These are phyloP conservation scores for Neodiprion pinetum DNA, from an alignment of 1,140 invertebrate genomes.

Conservation along the genomic window DNA sequence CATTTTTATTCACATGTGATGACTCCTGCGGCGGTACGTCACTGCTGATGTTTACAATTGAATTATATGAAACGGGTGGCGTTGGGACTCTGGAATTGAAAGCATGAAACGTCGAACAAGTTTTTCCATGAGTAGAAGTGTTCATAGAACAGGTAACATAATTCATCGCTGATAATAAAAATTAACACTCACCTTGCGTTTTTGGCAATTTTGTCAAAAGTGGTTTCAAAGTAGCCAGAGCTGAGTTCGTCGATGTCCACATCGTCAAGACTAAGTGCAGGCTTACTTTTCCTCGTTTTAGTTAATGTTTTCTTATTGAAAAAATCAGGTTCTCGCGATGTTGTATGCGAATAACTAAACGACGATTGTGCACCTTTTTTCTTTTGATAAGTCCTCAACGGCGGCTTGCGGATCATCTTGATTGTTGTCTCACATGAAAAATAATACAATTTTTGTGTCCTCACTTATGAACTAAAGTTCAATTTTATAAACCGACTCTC, in stretches of 20 bases:
- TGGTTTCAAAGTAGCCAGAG: conserved; percentile 37
- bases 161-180: conserved; percentile 7
- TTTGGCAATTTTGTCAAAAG: conserved; percentile 42
- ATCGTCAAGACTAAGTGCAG: background rate
- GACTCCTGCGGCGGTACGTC: background rate
- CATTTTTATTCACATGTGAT: background rate
- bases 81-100: conserved; percentile 23
- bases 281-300: background rate
- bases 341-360: background rate
- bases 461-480: too few relatives aligned
- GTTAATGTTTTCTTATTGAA: background rate
- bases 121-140: background rate
- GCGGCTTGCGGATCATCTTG: background rate
- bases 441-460: too few relatives aligned
- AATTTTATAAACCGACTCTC: too few relatives aligned
- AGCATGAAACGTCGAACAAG: conserved; percentile 13
- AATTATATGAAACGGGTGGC: background rate
- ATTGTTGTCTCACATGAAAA: background rate
- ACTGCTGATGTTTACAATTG: conserved; percentile 1
- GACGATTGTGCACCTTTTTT: background rate
- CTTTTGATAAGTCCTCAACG: background rate
- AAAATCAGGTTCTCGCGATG: background rate
- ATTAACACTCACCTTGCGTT: conserved; percentile 32
- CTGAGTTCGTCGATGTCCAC: background rate
- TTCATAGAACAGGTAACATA: background rate